Evolutionary conservation across 2,797 vertebrate genomes (phyloP), one percentile per base, ranked within the genome.

Genomic region (Oreochromis grahami): DNA sequence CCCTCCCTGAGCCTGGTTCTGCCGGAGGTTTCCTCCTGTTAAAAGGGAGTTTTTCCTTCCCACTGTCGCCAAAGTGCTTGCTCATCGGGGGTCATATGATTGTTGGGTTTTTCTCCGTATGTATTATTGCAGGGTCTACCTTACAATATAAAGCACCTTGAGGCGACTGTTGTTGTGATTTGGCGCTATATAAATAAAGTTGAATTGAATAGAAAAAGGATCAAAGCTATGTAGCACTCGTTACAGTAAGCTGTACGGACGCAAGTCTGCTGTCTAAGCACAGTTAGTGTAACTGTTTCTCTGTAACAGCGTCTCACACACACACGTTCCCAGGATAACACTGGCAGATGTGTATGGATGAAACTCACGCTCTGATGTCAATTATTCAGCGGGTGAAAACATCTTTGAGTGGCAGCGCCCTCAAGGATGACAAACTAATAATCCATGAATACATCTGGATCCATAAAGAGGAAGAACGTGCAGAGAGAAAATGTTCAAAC

Each of bases 101-200:
- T 53, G 11, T 24, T 53, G 51, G 51, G 51, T 4, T 53, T 53
- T 53, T 24, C 51, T 4, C 51, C 12, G 51, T 53, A 4, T 53
- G 0, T 53, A 7, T 24, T 53, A 53, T 53, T 24, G 0, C 24
- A 24, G 21, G 1, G 0, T 24, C 2, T 53, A 53, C n/a, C 3
- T 6, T 53, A 53, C 6, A 53, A 3, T 24, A 13, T 24, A 4
- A 53, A 53, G 11, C n/a, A 0, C 10, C n/a, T 52, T 21, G 51
- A 52, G 51, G n/a, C 9, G 11, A 24, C 52, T 24, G 6, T 7
- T 53, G 21, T 24, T 53, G 51, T 53, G 51, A 50, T 50, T 50
- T 50, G 45, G 7, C 1, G 17, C 48, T 53, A 11, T 41, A 2
- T 41, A 24, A 53, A 53, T 53, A 13, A 53, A 53, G 0, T 0